Conservation (phyloP, 2,888 invertebrate genomes). For the Sisyra terminalis region DNA sequence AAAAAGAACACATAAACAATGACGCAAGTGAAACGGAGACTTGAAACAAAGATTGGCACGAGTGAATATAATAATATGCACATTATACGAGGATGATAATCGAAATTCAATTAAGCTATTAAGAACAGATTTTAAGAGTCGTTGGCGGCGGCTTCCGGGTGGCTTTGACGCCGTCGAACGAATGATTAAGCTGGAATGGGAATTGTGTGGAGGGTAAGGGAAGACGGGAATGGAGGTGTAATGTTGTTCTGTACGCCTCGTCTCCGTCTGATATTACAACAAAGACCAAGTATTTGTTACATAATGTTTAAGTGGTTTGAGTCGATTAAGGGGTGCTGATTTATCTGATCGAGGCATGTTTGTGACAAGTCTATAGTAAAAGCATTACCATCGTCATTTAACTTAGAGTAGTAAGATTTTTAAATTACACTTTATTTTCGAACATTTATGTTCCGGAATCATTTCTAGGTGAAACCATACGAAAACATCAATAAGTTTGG, state of each 20-base stretch:
- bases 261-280: not conserved
- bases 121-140: slow-evolving; percentile 7
- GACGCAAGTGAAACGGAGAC: too few relatives aligned
- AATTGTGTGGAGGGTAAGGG: not conserved
- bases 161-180: not conserved
- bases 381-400: too few relatives aligned
- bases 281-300: not conserved
- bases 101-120: slow-evolving; percentile 6
- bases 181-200: not conserved
- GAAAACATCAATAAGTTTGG: too few relatives aligned
- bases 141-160: not conserved
- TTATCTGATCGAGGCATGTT: slow-evolving; percentile 1
- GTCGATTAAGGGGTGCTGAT: not conserved
- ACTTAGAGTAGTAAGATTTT: too few relatives aligned
- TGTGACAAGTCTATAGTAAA: slow-evolving; percentile 1
- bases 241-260: too few relatives aligned
- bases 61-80: too few relatives aligned
- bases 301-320: not conserved
- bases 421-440: too few relatives aligned
- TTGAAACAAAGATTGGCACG: too few relatives aligned
- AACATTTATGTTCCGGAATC: too few relatives aligned
- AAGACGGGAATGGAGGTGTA: not conserved
- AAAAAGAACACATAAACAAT: too few relatives aligned
- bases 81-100: slow-evolving; percentile 1
- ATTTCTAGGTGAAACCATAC: too few relatives aligned